A percentile compares a stretch with the other conserved stretches of the same genome.
phyloP scores from a whole-genome alignment of 2,888 invertebrate genomes.

The Mythimna loreyi region DNA sequence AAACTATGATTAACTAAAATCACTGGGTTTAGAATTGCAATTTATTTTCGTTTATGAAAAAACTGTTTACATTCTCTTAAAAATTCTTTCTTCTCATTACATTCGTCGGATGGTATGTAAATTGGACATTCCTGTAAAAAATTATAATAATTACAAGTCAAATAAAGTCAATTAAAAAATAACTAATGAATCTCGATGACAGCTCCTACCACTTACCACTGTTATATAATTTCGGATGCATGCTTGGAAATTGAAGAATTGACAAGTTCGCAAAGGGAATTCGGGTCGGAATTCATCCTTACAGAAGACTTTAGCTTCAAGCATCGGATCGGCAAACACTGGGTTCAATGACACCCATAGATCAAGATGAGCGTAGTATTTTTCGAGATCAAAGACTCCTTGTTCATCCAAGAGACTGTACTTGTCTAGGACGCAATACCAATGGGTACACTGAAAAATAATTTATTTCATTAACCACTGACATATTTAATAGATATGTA shows the following conservation, averaged over 20 bases:
- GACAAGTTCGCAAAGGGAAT: conserved; percentile 70
- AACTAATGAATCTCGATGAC: no score
- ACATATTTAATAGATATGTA: no score
- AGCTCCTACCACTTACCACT: no score
- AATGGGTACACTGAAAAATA: conserved; percentile 73
- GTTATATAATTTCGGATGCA: conserved; percentile 75
- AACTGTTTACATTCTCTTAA: conserved; percentile 76
- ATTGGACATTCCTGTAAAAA: conserved; percentile 83
- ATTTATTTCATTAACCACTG: neutral
- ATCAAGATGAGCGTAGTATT: conserved; percentile 76
- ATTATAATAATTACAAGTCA: conserved; percentile 21
- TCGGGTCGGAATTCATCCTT: conserved; percentile 57
- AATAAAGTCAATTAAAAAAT: no score
- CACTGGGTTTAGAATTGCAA: neutral
- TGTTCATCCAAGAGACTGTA: conserved; percentile 70
- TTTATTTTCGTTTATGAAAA: conserved; percentile 59
- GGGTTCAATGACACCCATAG: conserved; percentile 78
- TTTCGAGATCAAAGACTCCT: conserved; percentile 68
- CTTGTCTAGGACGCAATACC: conserved; percentile 76
- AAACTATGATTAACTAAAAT: neutral
- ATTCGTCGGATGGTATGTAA: conserved; percentile 67
- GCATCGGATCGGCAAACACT: conserved; percentile 69
- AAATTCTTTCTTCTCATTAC: conserved; percentile 73
- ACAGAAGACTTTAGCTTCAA: conserved; percentile 73
- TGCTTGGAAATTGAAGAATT: conserved; percentile 69